Evolutionary conservation across 2,113 vertebrate genomes (phyloP).

Genomic region (Nannobrachium achirus): DNA sequence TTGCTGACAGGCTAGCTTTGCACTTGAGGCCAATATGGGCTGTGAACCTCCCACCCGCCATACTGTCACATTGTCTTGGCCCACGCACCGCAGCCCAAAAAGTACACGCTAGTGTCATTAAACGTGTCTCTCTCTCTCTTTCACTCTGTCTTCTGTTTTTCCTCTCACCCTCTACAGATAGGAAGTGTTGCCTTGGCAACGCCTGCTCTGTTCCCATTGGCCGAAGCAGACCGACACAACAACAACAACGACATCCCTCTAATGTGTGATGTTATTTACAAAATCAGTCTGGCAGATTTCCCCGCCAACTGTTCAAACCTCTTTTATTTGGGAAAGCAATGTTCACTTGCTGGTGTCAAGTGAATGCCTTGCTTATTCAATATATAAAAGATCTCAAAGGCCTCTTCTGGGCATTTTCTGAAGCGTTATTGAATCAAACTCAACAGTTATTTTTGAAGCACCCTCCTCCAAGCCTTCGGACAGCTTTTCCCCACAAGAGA

Average conservation of each 20-base stretch:
- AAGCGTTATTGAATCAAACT: no score
- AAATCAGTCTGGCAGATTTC: constrained; percentile 51
- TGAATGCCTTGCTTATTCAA: no score
- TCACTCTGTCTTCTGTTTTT: constrained; percentile 19
- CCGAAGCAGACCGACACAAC: constrained; percentile 30
- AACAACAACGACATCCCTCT: constrained; percentile 10
- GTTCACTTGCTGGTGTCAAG: no score
- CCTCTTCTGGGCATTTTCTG: no score
- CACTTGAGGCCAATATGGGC: no score
- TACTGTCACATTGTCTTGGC: constrained; percentile 20
- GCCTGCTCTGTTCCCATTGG: constrained; percentile 45
- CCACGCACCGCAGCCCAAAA: constrained; percentile 64
- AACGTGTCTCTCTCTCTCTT: constrained; percentile 44
- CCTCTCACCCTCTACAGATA: constrained; percentile 26
- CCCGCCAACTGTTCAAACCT: constrained; percentile 36
- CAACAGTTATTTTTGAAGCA: no score
- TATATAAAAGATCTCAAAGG: no score
- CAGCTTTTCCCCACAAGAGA: no score
- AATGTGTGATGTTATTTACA: constrained; percentile 48
- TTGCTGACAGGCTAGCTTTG: no score
- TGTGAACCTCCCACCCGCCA: no score
- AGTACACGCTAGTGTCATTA: constrained; percentile 62
- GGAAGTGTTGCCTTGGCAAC: constrained; percentile 67
- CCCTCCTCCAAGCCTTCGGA: no score
- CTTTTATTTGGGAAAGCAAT: constrained; percentile 25